phyloP scores from a whole-genome alignment of 2,113 vertebrate species.

The Ptilorrhoa leucosticta region DNA sequence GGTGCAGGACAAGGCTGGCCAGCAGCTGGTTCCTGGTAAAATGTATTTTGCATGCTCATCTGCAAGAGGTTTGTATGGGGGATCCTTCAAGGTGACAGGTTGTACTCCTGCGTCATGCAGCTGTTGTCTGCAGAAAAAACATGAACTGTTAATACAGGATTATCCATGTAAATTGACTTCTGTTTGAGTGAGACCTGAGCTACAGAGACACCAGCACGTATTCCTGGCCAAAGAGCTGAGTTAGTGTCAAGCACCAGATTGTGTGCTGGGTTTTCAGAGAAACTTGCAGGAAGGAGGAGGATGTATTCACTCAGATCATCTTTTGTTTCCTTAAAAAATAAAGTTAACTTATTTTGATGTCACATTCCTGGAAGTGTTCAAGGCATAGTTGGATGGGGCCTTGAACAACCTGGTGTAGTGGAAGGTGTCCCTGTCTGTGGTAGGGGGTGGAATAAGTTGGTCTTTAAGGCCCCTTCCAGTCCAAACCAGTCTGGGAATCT shows the following conservation, averaged over 20 bases:
- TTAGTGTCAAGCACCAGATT: background rate
- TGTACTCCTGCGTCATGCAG: fast-evolving
- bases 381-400: background rate
- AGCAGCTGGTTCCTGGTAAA: background rate
- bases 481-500: background rate
- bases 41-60: fast-evolving
- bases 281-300: background rate
- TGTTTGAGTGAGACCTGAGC: background rate
- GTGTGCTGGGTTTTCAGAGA: background rate
- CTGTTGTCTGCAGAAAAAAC: background rate
- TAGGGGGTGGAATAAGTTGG: too few species aligned
- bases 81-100: background rate
- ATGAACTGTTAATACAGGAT: fast-evolving
- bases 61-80: background rate
- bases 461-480: background rate
- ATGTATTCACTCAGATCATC: background rate
- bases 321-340: background rate
- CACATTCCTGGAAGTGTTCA: background rate
- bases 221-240: background rate
- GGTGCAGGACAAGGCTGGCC: background rate
- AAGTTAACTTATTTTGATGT: background rate
- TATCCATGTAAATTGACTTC: background rate
- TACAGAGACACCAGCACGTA: background rate
- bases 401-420: background rate
- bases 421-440: fast-evolving